Conservation (phyloP, 2,888 invertebrate species). For the Rhyacophila evoluta region DNA sequence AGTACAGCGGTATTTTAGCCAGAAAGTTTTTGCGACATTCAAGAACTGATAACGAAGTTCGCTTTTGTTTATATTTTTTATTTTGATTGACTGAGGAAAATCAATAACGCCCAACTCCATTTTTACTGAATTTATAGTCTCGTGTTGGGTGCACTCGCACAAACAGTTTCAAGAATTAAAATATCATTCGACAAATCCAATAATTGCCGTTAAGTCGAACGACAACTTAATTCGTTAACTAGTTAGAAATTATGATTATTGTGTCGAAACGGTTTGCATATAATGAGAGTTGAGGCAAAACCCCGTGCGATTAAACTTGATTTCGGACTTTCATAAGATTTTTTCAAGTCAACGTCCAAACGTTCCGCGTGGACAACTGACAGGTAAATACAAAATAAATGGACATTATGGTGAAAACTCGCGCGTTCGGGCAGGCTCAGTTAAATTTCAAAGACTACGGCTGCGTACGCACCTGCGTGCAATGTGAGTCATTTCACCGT, state of each 20-base stretch:
- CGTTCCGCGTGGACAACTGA: constrained; percentile 39
- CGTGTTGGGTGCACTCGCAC: not conserved
- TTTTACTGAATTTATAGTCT: not conserved
- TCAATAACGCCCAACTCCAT: constrained; percentile 25
- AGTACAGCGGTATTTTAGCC: not conserved
- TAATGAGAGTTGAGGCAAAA: not conserved
- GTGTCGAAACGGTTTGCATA: not conserved
- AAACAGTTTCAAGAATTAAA: not conserved
- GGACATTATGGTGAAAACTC: constrained; percentile 56
- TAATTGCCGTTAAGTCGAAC: not conserved
- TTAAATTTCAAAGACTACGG: constrained; percentile 87
- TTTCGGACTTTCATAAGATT: not conserved
- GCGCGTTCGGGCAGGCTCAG: constrained; percentile 83
- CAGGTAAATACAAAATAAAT: constrained; percentile 70
- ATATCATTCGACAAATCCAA: not conserved
- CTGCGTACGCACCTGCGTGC: constrained; percentile 98
- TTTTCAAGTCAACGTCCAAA: not conserved
- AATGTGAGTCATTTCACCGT: constrained; percentile 62
- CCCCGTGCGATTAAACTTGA: not conserved
- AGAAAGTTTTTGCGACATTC: not conserved
- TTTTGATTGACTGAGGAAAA: not conserved
- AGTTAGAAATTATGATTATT: not conserved
- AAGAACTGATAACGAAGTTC: not conserved
- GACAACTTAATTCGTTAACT: not conserved
- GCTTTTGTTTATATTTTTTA: not conserved